These are phyloP conservation scores for Malacosoma neustria DNA, from an alignment of 2,888 invertebrate species.

Conservation along the genomic window DNA sequence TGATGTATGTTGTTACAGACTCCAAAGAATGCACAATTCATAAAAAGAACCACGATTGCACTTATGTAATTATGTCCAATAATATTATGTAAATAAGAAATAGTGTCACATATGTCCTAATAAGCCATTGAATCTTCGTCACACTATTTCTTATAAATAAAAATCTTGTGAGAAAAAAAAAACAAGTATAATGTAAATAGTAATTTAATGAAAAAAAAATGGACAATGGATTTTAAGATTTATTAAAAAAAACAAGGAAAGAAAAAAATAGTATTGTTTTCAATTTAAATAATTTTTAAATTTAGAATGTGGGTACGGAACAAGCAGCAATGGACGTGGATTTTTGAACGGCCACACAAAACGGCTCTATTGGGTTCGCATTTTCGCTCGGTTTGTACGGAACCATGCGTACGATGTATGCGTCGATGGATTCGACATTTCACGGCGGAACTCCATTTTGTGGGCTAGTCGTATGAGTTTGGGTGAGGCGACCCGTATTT, in stretches of 20 bases:
- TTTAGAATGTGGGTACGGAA: not conserved
- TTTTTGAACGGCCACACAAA: slow-evolving; percentile 6
- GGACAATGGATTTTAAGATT: too few relatives aligned
- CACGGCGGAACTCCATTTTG: slow-evolving; percentile 42
- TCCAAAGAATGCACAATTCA: too few relatives aligned
- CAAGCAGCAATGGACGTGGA: not conserved
- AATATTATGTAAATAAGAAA: too few relatives aligned
- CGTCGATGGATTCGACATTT: slow-evolving; percentile 1
- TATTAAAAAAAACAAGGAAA: slow-evolving; percentile 10
- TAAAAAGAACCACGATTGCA: too few relatives aligned
- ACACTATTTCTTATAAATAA: too few relatives aligned
- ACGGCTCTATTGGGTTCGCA: slow-evolving; percentile 16
- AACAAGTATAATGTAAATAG: too few relatives aligned
- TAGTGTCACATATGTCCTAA: too few relatives aligned
- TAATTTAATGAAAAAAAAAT: too few relatives aligned
- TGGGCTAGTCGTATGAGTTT: slow-evolving; percentile 41
- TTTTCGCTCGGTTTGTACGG: slow-evolving; percentile 16
- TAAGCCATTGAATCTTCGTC: too few relatives aligned
- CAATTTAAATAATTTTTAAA: not conserved
- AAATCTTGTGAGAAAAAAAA: too few relatives aligned
- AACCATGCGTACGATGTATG: slow-evolving; percentile 13
- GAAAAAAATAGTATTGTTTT: slow-evolving; percentile 9
- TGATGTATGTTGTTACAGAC: too few relatives aligned
- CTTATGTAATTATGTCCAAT: too few relatives aligned
- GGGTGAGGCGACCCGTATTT: slow-evolving; percentile 8